Evolutionary conservation across 1,140 invertebrate species (phyloP).

Genomic region (Batillaria attramentaria): DNA sequence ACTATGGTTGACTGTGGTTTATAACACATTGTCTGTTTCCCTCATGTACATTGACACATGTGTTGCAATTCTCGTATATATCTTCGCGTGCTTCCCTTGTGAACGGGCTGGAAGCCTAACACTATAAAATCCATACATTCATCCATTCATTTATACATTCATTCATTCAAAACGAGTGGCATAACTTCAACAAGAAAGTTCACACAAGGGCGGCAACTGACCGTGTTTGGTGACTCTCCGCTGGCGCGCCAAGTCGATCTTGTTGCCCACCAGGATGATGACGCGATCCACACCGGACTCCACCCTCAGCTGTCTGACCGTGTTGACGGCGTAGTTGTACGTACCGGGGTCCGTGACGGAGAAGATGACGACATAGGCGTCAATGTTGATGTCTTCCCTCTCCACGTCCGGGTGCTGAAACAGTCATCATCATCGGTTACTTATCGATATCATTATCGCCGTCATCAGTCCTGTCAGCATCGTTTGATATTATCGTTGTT

Average conservation of each 20-base stretch:
- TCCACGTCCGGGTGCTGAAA: slow-evolving; percentile 40
- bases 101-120: too few species aligned
- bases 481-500: too few species aligned
- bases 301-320: slow-evolving; percentile 47
- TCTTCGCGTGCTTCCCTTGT: too few species aligned
- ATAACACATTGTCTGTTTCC: too few species aligned
- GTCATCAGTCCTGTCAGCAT: too few species aligned
- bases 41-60: too few species aligned
- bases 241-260: slow-evolving; percentile 59
- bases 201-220: too few species aligned
- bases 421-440: too few species aligned
- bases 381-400: slow-evolving; percentile 47
- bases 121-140: background rate
- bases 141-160: background rate
- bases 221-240: slow-evolving; percentile 52
- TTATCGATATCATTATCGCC: too few species aligned
- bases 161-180: background rate
- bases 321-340: slow-evolving; percentile 52
- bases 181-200: background rate
- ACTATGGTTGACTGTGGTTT: too few species aligned
- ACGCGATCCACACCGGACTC: slow-evolving; percentile 47
- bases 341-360: slow-evolving; percentile 70
- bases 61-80: too few species aligned
- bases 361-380: slow-evolving; percentile 59
- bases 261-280: slow-evolving; percentile 63